Conservation (phyloP, 2,113 vertebrate species). For the Maccullochella peelii region DNA sequence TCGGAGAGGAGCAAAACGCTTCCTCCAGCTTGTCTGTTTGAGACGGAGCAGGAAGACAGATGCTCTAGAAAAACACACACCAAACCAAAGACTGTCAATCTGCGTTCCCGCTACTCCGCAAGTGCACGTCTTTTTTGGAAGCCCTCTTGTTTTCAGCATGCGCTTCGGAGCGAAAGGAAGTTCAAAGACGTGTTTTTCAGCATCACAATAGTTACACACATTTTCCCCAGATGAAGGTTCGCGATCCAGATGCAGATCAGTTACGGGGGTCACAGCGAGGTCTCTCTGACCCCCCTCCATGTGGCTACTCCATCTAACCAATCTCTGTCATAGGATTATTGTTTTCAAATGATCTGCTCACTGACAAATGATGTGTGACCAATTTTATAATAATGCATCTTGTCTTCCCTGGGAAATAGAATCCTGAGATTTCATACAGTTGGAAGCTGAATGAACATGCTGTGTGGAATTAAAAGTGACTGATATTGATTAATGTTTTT, state of each 20-base stretch:
- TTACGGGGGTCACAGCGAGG: conserved; percentile 62
- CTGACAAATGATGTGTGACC: conserved; percentile 76
- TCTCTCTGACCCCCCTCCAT: conserved; percentile 48
- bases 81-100: conserved; percentile 75
- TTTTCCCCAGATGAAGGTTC: conserved; percentile 54
- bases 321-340: conserved; percentile 69
- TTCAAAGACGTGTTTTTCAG: conserved; percentile 54
- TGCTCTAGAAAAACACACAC: conserved; percentile 75
- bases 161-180: conserved; percentile 23
- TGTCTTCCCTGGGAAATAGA: conserved; percentile 55
- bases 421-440: conserved; percentile 47
- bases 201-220: conserved; percentile 43
- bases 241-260: conserved; percentile 53
- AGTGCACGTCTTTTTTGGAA: conserved; percentile 53
- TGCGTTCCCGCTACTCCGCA: conserved; percentile 44
- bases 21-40: conserved; percentile 65
- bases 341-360: conserved; percentile 74
- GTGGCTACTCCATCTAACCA: conserved; percentile 45
- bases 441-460: conserved; percentile 32
- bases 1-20: conserved; percentile 57
- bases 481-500: conserved; percentile 19
- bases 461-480: conserved; percentile 32
- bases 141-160: conserved; percentile 41
- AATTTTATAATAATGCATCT: conserved; percentile 68
- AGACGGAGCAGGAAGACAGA: conserved; percentile 74